phyloP scores from a whole-genome alignment of 2,888 invertebrate species.

The Liopterus haemorrhoidalis region DNA sequence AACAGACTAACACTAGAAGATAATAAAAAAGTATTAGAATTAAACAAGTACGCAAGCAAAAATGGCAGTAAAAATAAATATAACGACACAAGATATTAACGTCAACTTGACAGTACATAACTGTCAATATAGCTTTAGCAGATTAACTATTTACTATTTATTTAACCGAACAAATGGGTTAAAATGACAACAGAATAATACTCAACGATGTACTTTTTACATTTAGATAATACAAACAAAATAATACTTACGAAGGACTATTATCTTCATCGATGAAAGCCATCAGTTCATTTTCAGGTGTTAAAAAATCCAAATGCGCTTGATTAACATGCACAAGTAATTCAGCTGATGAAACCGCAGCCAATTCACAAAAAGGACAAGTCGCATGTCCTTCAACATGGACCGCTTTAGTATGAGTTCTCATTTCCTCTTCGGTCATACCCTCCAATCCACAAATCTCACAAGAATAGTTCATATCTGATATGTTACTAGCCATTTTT shows the following conservation, averaged over 20 bases:
- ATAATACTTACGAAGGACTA: conserved; percentile 48
- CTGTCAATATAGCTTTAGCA: too few species aligned
- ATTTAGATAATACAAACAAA: conserved; percentile 5
- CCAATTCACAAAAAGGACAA: conserved; percentile 78
- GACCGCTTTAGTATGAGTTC: conserved; percentile 69
- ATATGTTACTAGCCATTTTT: conserved; percentile 50
- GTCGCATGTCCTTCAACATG: conserved; percentile 73
- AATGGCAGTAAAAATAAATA: too few species aligned
- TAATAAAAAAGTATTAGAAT: too few species aligned
- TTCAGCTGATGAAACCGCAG: conserved; percentile 65
- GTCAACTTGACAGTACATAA: too few species aligned
- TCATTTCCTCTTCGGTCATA: conserved; percentile 70
- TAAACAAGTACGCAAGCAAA: too few species aligned
- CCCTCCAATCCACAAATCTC: conserved; percentile 83
- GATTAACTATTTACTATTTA: conserved; percentile 36
- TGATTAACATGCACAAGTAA: conserved; percentile 74
- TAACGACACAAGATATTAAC: too few species aligned
- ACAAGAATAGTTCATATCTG: conserved; percentile 61
- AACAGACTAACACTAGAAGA: too few species aligned
- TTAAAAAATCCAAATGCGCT: conserved; percentile 76
- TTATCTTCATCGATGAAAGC: conserved; percentile 70
- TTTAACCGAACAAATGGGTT: conserved; percentile 29
- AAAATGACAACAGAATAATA: conserved; percentile 34
- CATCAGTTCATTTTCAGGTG: conserved; percentile 71
- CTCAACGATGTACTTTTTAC: conserved; percentile 32